Evolutionary conservation across 1,140 invertebrate species (phyloP).

Genomic region (Zaprionus gabonicus): DNA sequence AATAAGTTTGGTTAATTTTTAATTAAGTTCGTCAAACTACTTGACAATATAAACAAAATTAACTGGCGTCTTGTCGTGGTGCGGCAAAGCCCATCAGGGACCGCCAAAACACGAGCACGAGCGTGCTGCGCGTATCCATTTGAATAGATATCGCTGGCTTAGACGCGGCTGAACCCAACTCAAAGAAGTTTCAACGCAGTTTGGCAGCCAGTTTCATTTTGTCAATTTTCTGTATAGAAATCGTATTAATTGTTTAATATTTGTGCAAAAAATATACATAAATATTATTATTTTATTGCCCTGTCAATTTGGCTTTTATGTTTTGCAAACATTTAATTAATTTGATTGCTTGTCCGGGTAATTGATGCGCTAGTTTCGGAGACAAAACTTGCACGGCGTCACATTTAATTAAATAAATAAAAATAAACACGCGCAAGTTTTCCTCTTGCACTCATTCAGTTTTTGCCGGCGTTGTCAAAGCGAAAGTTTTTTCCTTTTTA

Average conservation of each 20-base stretch:
- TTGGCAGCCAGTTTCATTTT: background rate
- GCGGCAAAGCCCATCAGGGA: constrained; percentile 26
- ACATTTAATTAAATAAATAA: constrained; percentile 80
- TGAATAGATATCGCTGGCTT: background rate
- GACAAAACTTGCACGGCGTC: constrained; percentile 57
- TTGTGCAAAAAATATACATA: background rate
- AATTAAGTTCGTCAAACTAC: constrained; percentile 80
- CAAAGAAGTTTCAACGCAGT: constrained; percentile 9
- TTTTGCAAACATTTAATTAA: constrained; percentile 34
- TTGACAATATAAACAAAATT: constrained; percentile 76
- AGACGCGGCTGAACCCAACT: constrained; percentile 14
- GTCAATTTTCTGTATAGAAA: background rate
- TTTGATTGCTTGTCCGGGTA: constrained; percentile 20
- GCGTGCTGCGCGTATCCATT: background rate
- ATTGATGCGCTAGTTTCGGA: constrained; percentile 36
- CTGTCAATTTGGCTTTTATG: background rate
- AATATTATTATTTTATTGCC: background rate
- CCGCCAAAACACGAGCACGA: background rate
- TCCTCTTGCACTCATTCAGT: constrained; percentile 14
- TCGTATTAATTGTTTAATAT: background rate
- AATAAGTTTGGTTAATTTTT: constrained; percentile 75
- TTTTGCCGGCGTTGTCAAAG: constrained; percentile 56
- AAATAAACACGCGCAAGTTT: constrained; percentile 59
- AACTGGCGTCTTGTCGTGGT: constrained; percentile 47
- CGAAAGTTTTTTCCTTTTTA: constrained; percentile 59